phyloP scores from a whole-genome alignment of 2,888 invertebrate genomes.

The Apantesis nais region DNA sequence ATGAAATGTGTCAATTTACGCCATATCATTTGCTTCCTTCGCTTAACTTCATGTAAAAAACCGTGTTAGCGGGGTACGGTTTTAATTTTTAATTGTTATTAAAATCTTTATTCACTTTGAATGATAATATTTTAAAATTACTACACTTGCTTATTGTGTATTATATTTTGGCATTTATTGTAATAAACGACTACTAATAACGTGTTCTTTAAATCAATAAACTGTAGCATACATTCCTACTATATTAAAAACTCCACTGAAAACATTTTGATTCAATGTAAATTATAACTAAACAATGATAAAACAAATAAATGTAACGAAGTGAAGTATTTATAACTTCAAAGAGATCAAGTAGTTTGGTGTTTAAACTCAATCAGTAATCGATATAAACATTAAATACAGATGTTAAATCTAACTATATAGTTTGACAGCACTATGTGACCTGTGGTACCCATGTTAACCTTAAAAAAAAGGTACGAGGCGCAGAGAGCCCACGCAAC shows the following conservation, averaged over 20 bases:
- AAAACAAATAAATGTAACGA: background rate
- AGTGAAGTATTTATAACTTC: background rate
- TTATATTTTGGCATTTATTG: background rate
- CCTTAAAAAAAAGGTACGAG: slow-evolving; percentile 1
- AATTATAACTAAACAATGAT: too few species aligned
- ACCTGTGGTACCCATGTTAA: background rate
- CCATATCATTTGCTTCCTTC: too few species aligned
- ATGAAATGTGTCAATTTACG: background rate
- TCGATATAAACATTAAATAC: background rate
- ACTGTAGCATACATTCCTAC: too few species aligned
- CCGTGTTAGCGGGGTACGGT: too few species aligned
- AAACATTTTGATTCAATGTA: too few species aligned
- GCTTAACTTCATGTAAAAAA: too few species aligned
- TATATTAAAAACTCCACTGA: too few species aligned
- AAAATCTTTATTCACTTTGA: too few species aligned
- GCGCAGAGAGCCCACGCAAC: background rate
- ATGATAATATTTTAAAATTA: too few species aligned
- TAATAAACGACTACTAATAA: background rate
- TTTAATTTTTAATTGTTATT: too few species aligned
- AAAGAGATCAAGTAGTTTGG: background rate
- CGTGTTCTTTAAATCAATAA: too few species aligned
- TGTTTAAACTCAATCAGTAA: background rate
- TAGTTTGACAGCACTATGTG: background rate
- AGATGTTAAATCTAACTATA: background rate
- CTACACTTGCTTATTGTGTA: background rate